These are phyloP conservation scores for Silurus lanzhouensis DNA, from an alignment of 2,797 vertebrate species.

Conservation along the genomic window DNA sequence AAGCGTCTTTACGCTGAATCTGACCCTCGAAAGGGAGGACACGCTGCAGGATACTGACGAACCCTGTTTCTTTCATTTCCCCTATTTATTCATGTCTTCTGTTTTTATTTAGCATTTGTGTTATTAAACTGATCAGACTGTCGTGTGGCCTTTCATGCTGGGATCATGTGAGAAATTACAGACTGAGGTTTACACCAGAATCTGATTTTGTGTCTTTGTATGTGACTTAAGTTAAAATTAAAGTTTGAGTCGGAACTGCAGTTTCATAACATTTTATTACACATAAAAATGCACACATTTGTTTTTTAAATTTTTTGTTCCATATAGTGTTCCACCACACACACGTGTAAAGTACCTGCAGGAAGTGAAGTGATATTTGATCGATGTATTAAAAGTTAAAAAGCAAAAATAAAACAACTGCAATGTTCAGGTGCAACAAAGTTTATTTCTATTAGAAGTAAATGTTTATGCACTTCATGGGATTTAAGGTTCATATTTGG, in stretches of 20 bases:
- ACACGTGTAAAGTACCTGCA: not conserved
- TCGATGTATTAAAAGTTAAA: not conserved
- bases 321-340: not conserved
- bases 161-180: not conserved
- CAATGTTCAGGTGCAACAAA: not conserved
- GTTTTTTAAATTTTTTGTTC: not conserved
- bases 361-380: no score
- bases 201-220: not conserved
- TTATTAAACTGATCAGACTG: not conserved
- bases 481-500: not conserved
- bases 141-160: not conserved
- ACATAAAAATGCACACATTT: not conserved
- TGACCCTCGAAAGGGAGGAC: constrained; percentile 75
- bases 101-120: not conserved
- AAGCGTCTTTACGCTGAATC: constrained; percentile 72
- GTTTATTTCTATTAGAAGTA: no score
- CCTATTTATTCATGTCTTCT: not conserved
- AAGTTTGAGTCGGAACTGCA: not conserved
- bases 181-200: not conserved
- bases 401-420: not conserved
- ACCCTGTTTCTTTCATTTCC: not conserved
- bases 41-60: constrained; percentile 75
- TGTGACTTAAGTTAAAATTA: not conserved
- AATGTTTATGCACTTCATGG: not conserved
- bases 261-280: not conserved